Conservation (phyloP, 1,140 invertebrate genomes). For the Hetaerina americana region DNA sequence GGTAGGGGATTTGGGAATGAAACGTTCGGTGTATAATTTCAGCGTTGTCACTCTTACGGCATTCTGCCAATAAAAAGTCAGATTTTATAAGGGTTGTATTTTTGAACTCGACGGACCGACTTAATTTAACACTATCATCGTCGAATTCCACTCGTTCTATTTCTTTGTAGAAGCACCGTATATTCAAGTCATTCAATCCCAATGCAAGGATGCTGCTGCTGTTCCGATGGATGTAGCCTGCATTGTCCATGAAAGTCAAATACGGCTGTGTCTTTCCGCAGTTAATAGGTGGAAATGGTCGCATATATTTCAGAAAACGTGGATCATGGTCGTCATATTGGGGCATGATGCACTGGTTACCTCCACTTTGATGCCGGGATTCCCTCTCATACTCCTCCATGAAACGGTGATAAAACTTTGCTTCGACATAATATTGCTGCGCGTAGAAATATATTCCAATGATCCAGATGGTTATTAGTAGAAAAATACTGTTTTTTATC, state of each 20-base stretch:
- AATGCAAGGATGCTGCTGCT: neutral
- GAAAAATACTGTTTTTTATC: too few relatives aligned
- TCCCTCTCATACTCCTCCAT: neutral
- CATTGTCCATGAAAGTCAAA: slow-evolving; percentile 7
- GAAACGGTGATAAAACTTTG: neutral
- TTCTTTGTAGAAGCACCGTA: neutral
- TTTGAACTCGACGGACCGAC: neutral
- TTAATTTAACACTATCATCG: slow-evolving; percentile 3
- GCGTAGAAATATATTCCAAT: too few relatives aligned
- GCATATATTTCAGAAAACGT: too few relatives aligned
- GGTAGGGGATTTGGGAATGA: neutral
- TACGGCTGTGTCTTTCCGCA: slow-evolving; percentile 8
- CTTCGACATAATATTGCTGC: too few relatives aligned
- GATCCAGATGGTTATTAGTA: too few relatives aligned
- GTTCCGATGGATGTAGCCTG: slow-evolving; percentile 9
- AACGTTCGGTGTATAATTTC: neutral
- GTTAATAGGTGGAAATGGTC: too few relatives aligned
- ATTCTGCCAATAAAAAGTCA: slow-evolving; percentile 1
- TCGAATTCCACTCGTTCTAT: neutral
- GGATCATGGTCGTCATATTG: too few relatives aligned
- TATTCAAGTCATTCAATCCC: neutral
- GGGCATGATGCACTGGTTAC: too few relatives aligned
- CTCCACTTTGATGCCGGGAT: neutral
- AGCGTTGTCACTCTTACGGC: neutral
- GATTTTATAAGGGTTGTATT: neutral